Base-by-base conservation (phyloP, 92 coral and sea anemone species). In the Hydrozoanthus gracilis region DNA sequence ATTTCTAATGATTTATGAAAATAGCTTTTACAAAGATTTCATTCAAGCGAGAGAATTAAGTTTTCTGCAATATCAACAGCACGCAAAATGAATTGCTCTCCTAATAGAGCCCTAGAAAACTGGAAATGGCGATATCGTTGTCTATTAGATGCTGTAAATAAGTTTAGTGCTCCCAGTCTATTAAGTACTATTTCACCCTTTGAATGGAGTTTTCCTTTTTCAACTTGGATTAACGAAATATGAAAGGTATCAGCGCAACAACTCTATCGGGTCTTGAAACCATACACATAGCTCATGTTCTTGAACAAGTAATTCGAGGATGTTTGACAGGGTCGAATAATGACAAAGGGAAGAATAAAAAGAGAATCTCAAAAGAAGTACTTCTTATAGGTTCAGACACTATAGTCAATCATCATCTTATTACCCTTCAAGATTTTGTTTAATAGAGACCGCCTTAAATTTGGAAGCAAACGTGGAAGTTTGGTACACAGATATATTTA, bases 191-290 rank as follows among this genome's bases (percentile, higher is more conserved):
- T 94, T 0, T 89, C 86, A 4, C 95, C 93, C 8, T 94, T 44
- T 54, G 98, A 94, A 61, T 94, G 95, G 95, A 73, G 90, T 7
- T 92, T 94, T 62, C 93, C 95, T 4, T 87, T 76, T 48, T 89
- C 92, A 8, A 8, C 7, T 0, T 94, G 93, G 92, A 13, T 88
- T 9, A 15, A 60, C 0, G 62, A 51, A 0, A 47, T 1, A 3
- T 7, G 5, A 80, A 89, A 5, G 91, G 92, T 0, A 35, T 9
- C 1, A 87, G 88, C 0, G 95, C 95, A 2, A 92, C 93, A 0
- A 16, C 54, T 5, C 3, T 83, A 3, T 58, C 98, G 1, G 46
- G 35, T 1, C 48, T 77, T 4, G 95, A 90, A 79, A 94, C 92
- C 0, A 62, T 68, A 27, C 72, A 79, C 16, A 86, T 88, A 15